Conservation (phyloP, 2,113 vertebrate species). For the Capreolus pygargus region DNA sequence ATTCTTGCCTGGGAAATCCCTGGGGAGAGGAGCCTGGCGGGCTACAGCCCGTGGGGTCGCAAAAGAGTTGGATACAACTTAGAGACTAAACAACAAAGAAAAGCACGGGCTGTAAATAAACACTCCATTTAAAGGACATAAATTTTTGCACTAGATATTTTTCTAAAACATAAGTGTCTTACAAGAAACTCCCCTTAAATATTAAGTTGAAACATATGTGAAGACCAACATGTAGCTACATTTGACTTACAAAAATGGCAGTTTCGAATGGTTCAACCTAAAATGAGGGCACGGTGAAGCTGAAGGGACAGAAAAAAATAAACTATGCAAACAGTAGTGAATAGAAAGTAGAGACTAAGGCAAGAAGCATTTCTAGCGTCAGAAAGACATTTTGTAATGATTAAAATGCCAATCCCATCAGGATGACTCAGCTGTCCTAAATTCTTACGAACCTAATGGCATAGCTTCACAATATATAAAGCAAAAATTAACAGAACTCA, state of each 20-base stretch:
- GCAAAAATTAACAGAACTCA: background rate
- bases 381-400: background rate
- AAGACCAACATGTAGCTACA: background rate
- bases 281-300: background rate
- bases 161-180: background rate
- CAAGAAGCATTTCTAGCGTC: background rate
- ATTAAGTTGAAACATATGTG: background rate
- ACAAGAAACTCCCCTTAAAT: background rate
- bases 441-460: background rate
- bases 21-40: background rate
- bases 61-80: background rate
- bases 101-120: background rate
- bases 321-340: background rate
- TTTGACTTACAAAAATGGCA: background rate
- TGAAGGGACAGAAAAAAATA: background rate
- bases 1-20: background rate
- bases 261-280: background rate
- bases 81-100: background rate
- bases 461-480: background rate
- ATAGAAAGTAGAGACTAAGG: background rate
- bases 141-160: background rate
- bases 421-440: background rate
- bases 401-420: background rate
- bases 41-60: background rate
- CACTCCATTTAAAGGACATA: background rate